phyloP scores from a whole-genome alignment of 2,888 invertebrate genomes.

The Ashinkailepas kermadecensis region DNA sequence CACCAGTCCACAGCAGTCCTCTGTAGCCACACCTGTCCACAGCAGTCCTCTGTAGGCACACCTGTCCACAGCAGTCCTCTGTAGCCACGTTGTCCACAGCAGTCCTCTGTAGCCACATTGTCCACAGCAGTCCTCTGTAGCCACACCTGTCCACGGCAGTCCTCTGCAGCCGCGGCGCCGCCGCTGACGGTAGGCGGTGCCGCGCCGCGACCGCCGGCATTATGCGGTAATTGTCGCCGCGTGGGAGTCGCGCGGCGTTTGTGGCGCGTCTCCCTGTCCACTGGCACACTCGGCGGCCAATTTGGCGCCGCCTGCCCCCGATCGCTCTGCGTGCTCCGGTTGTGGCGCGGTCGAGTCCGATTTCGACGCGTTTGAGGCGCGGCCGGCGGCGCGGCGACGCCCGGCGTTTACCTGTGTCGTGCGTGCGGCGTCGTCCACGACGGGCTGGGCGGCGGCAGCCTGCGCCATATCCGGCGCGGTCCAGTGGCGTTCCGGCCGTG shows the following conservation, averaged over 20 bases:
- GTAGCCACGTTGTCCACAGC: too few species aligned
- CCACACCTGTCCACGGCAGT: too few species aligned
- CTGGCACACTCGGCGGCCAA: not conserved
- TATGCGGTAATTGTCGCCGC: not conserved
- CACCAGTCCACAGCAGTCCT: too few species aligned
- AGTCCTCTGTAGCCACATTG: too few species aligned
- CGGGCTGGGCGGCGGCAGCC: too few species aligned
- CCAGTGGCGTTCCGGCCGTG: not conserved
- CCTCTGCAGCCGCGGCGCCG: too few species aligned
- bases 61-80: too few species aligned
- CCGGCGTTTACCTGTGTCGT: not conserved
- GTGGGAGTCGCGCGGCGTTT: not conserved
- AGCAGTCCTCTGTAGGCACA: too few species aligned
- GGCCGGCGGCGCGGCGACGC: not conserved
- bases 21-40: too few species aligned
- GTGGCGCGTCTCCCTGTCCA: not conserved
- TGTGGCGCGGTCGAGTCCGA: not conserved
- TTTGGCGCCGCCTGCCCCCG: not conserved
- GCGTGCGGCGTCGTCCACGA: not conserved
- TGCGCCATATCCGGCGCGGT: not conserved
- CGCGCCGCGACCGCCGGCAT: too few species aligned
- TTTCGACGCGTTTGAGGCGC: constrained; percentile 26
- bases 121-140: too few species aligned
- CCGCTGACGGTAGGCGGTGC: too few species aligned
- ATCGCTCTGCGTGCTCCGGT: not conserved